Evolutionary conservation across 1,140 invertebrate genomes (phyloP), one percentile per base, ranked within the genome.

Genomic region (Penaeus japonicus): DNA sequence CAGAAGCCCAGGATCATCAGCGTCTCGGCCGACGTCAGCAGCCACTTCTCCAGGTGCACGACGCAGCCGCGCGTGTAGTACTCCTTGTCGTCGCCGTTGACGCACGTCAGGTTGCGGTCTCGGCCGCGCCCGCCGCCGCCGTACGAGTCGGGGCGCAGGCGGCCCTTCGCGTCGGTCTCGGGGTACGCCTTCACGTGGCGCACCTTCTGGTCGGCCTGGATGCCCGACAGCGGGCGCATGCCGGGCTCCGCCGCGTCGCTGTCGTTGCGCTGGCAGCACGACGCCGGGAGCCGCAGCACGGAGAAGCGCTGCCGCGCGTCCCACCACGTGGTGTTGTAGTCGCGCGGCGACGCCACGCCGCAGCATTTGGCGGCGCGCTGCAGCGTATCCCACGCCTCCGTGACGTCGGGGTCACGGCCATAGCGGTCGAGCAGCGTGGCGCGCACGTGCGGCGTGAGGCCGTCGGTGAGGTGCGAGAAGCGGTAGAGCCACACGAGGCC

Each of bases 401-500:
- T 96, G 92, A 96, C 96, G 85, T 95, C 94, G 1, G 93, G 91
- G 91, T 96, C 95, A n/a, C 93, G 85, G 35, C 95, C 95, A 93
- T 97, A 98, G 93, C 93, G 95, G 18, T 91, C 93, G 89, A 93
- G 89, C n/a, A 94, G 91, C 84, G 93, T 92, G 54, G 94, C 92
- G 57, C 94, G 94, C 24, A 97, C 93, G 55, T 94, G 94, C 0
- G 95, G 95, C 82, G 94, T 93, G 24, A 97, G 93, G 89, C 96
- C 95, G 57, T 95, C 93, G 90, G 95, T 94, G 84, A 97, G 95
- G 86, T 94, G 94, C 91, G 96, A 95, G 92, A 96, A 96, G 22
- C 96, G 93, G 92, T 97, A 96, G 85, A 97, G 94, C 96, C 96
- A 98, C 90, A 96, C 96, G n/a, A 97, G 94, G 22, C 97, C 97